Evolutionary conservation across 2,113 vertebrate genomes (phyloP).

Genomic region (Crotalus viridis): DNA sequence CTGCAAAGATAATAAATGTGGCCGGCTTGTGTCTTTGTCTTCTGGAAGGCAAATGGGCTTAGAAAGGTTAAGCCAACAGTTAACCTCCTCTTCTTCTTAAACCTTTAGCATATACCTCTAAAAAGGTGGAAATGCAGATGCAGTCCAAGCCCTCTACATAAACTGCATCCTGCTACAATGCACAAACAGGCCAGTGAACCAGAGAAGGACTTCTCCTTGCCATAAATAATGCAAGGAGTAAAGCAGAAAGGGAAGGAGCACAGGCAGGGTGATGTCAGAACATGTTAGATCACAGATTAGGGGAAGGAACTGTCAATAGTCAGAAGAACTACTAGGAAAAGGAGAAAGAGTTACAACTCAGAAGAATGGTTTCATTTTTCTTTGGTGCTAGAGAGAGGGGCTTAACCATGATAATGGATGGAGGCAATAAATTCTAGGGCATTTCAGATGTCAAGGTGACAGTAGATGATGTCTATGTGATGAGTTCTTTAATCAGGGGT

Average conservation of each 20-base stretch:
- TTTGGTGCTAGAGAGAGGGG: neutral
- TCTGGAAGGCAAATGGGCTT: slow-evolving; percentile 50
- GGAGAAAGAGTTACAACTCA: neutral
- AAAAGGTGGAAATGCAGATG: neutral
- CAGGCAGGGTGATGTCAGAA: neutral
- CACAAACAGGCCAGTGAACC: neutral
- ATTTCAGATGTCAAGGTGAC: neutral
- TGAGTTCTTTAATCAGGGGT: neutral
- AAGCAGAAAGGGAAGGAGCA: neutral
- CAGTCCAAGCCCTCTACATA: rapidly evolving
- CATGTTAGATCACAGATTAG: neutral
- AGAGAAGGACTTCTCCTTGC: neutral
- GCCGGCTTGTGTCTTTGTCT: slow-evolving; percentile 40
- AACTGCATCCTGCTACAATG: rapidly evolving
- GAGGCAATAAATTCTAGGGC: slow-evolving; percentile 5
- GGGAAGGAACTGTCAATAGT: neutral
- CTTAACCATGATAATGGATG: neutral
- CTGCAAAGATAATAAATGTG: slow-evolving; percentile 59
- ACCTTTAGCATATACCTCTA: neutral
- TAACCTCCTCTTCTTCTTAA: slow-evolving; percentile 40
- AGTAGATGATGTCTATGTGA: neutral
- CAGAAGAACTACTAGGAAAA: neutral
- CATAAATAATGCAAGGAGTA: neutral
- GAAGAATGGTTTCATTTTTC: neutral
- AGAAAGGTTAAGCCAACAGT: slow-evolving; percentile 41